These are phyloP conservation scores for Pseudochromis fuscus DNA, from an alignment of 2,797 vertebrate species.

Conservation along the genomic window DNA sequence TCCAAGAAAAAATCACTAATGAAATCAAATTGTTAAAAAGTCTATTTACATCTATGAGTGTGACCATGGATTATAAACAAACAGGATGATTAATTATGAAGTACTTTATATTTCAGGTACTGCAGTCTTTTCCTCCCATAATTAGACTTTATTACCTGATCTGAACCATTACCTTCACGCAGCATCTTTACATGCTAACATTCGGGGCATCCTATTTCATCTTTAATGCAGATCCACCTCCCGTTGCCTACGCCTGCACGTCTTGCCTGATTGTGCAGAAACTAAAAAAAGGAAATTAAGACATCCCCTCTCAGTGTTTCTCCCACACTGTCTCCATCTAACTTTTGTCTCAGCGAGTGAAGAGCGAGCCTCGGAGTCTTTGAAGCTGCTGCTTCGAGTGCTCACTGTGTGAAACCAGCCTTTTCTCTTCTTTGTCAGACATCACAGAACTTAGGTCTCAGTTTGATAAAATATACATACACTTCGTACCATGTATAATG, in stretches of 20 bases:
- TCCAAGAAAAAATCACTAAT: no score
- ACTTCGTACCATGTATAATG: conserved; percentile 22
- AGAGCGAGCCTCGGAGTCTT: conserved; percentile 39
- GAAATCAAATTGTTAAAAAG: no score
- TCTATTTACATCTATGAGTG: not conserved
- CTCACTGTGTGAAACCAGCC: conserved; percentile 16
- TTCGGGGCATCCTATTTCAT: not conserved
- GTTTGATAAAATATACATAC: conserved; percentile 62
- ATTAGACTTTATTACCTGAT: not conserved
- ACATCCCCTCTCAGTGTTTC: conserved; percentile 40
- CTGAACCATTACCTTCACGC: not conserved
- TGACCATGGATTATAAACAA: not conserved
- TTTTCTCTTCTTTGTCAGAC: conserved; percentile 52
- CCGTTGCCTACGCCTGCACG: not conserved
- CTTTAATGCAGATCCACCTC: not conserved
- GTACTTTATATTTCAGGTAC: not conserved
- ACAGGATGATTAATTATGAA: not conserved
- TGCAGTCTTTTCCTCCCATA: not conserved
- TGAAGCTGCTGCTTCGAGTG: conserved; percentile 50
- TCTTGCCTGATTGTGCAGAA: conserved; percentile 4
- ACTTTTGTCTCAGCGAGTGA: conserved; percentile 54
- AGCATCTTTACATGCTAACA: not conserved
- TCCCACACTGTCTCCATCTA: conserved; percentile 56
- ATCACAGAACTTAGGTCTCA: conserved; percentile 38
- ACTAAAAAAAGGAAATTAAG: conserved; percentile 40